These are phyloP conservation scores for Keiferia lycopersicella DNA, from an alignment of 2,888 invertebrate genomes.

Conservation along the genomic window DNA sequence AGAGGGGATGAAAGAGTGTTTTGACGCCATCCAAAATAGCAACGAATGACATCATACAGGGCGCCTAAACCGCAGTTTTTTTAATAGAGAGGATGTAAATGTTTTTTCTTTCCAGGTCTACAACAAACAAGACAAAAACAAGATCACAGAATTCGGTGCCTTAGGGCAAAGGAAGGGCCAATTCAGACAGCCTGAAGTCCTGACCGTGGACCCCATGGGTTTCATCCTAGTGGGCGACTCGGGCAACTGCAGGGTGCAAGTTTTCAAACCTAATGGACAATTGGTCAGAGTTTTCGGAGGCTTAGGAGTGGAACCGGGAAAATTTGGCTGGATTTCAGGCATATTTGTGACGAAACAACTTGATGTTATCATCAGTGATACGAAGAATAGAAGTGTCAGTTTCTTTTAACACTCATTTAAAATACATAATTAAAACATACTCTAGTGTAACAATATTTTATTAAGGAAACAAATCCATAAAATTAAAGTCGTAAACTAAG, in stretches of 20 bases:
- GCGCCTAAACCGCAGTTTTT: too few relatives aligned
- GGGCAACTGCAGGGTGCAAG: conserved; percentile 88
- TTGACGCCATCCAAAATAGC: too few relatives aligned
- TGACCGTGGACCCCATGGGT: conserved; percentile 86
- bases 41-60: too few relatives aligned
- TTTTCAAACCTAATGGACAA: conserved; percentile 87
- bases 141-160: conserved; percentile 83
- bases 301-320: conserved; percentile 66
- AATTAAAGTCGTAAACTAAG: conserved; percentile 43
- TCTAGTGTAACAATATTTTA: conserved; percentile 55
- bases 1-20: too few relatives aligned
- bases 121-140: conserved; percentile 74
- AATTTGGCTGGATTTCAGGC: conserved; percentile 87
- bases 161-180: conserved; percentile 85
- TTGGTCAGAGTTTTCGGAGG: conserved; percentile 85
- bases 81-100: background rate
- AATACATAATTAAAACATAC: background rate
- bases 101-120: conserved; percentile 45
- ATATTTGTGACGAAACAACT: conserved; percentile 81
- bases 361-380: conserved; percentile 83
- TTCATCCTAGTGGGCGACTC: conserved; percentile 90
- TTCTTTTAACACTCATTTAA: conserved; percentile 70
- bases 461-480: conserved; percentile 44
- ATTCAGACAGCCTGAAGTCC: conserved; percentile 87
- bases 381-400: conserved; percentile 76